Conservation (phyloP, 1,140 invertebrate species). For the Scaptomyza montana region DNA sequence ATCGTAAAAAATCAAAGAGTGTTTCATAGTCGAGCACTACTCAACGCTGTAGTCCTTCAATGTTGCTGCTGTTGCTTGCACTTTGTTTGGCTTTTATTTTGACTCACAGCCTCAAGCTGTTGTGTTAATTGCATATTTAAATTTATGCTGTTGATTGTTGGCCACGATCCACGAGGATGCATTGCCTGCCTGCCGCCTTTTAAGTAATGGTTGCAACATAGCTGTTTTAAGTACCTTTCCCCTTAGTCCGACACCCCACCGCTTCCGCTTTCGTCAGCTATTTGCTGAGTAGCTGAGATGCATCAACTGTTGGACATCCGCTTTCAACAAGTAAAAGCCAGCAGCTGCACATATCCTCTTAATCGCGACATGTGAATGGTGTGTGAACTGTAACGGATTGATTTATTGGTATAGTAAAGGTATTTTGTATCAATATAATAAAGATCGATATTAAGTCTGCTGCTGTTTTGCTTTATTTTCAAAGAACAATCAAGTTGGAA, state of each 20-base stretch:
- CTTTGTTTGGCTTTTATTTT: conserved; percentile 31
- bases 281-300: conserved; percentile 26
- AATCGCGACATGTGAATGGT: too few species aligned
- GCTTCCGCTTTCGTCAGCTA: conserved; percentile 10
- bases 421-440: too few species aligned
- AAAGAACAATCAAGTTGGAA: neutral
- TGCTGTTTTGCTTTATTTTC: neutral
- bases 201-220: conserved; percentile 37
- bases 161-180: conserved; percentile 29
- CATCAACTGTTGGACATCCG: conserved; percentile 33
- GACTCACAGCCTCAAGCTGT: conserved; percentile 65
- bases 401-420: too few species aligned
- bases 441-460: neutral
- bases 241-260: neutral
- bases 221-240: neutral
- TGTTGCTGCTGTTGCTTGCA: neutral
- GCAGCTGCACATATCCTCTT: too few species aligned
- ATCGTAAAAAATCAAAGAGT: neutral
- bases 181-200: conserved; percentile 34
- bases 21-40: neutral
- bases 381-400: too few species aligned
- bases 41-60: neutral
- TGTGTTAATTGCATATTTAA: conserved; percentile 81
- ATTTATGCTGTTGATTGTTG: conserved; percentile 79
- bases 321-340: neutral